phyloP scores from a whole-genome alignment of 2,113 vertebrate genomes.

The Uropsilus gracilis region DNA sequence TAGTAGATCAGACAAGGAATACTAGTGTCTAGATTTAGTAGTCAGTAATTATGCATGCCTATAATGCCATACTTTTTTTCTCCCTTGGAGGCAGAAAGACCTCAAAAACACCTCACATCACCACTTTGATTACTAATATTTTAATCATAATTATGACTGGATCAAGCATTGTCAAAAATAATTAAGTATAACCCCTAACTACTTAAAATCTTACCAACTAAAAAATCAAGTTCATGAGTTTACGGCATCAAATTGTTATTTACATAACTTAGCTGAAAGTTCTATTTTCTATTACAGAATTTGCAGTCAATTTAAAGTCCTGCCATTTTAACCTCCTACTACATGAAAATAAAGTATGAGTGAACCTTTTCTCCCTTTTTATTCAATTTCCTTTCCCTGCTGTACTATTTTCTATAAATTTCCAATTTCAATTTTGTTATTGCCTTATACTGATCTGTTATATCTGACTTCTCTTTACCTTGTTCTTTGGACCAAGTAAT shows the following conservation, averaged over 20 bases:
- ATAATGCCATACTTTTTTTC: not conserved
- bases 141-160: not conserved
- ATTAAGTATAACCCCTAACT: not conserved
- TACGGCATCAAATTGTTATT: not conserved
- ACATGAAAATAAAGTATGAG: not conserved
- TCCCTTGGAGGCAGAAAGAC: not conserved
- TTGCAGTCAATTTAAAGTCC: not conserved
- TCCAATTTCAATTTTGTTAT: not conserved
- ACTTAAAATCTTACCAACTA: not conserved
- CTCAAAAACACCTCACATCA: not conserved
- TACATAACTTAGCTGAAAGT: not conserved
- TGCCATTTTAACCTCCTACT: not conserved
- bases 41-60: conserved; percentile 19
- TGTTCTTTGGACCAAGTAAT: conserved; percentile 31
- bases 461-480: conserved; percentile 1
- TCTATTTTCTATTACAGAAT: not conserved
- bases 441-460: too few species aligned
- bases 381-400: conserved; percentile 4
- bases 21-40: not conserved
- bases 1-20: too few species aligned
- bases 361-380: not conserved
- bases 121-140: not conserved
- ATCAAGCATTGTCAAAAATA: conserved; percentile 30
- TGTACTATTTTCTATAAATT: not conserved
- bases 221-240: not conserved